Evolutionary conservation across 2,113 vertebrate species (phyloP).

Genomic region (Pedetes capensis): DNA sequence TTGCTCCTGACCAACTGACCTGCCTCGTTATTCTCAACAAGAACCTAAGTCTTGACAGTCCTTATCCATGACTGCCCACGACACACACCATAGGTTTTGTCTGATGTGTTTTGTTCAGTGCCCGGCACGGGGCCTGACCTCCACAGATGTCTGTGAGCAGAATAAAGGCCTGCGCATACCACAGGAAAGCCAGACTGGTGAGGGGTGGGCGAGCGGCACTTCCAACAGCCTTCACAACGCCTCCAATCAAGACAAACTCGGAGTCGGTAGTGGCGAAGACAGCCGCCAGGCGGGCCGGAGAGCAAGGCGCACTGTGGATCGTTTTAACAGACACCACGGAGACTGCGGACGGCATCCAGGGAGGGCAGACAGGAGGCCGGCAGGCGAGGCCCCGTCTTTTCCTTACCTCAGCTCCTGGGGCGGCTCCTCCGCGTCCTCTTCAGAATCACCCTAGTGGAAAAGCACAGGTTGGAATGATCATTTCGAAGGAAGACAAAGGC

Average conservation of each 20-base stretch:
- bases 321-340: background rate
- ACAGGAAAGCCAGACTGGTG: accelerated
- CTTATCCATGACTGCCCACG: background rate
- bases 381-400: background rate
- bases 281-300: background rate
- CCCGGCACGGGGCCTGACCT: background rate
- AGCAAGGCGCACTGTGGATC: background rate
- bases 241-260: conserved; percentile 4
- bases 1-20: background rate
- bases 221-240: background rate
- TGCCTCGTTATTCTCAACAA: background rate
- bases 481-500: background rate
- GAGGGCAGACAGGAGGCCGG: background rate
- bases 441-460: conserved; percentile 89
- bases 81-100: background rate
- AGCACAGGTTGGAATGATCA: conserved; percentile 59
- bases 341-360: background rate
- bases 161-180: accelerated
- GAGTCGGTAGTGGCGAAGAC: background rate
- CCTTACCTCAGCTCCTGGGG: conserved; percentile 91
- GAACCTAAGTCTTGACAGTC: background rate
- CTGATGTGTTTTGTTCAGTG: background rate
- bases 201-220: accelerated
- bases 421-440: conserved; percentile 90
- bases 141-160: background rate